phyloP scores from a whole-genome alignment of 2,888 invertebrate genomes.

The Lamellibrachia columna region DNA sequence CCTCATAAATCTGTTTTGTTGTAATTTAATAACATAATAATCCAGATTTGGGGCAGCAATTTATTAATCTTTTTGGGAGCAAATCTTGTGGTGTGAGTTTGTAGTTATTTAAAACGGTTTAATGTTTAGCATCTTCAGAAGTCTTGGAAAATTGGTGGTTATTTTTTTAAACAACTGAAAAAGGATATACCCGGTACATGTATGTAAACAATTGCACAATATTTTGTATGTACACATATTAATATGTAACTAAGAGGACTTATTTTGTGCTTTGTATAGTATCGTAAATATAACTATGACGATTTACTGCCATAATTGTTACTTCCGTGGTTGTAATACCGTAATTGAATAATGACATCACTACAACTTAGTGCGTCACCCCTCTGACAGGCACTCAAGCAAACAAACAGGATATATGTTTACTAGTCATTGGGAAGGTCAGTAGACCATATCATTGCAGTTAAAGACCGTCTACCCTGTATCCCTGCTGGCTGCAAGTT shows the following conservation, averaged over 20 bases:
- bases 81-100: no score
- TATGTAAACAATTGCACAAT: no score
- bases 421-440: not conserved
- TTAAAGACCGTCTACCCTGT: not conserved
- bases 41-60: no score
- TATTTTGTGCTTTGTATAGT: not conserved
- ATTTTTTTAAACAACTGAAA: no score
- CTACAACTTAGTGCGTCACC: not conserved
- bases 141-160: no score
- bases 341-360: not conserved
- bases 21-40: no score
- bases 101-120: no score
- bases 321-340: not conserved
- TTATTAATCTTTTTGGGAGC: no score
- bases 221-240: not conserved
- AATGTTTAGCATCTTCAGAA: no score
- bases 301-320: not conserved
- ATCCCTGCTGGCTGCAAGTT: not conserved
- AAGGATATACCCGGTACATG: no score
- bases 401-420: not conserved
- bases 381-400: not conserved
- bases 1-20: not conserved
- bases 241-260: not conserved
- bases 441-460: not conserved
- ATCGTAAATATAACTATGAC: not conserved